Evolutionary conservation across 1,140 invertebrate genomes (phyloP).

Genomic region (Dermatophagoides farinae): DNA sequence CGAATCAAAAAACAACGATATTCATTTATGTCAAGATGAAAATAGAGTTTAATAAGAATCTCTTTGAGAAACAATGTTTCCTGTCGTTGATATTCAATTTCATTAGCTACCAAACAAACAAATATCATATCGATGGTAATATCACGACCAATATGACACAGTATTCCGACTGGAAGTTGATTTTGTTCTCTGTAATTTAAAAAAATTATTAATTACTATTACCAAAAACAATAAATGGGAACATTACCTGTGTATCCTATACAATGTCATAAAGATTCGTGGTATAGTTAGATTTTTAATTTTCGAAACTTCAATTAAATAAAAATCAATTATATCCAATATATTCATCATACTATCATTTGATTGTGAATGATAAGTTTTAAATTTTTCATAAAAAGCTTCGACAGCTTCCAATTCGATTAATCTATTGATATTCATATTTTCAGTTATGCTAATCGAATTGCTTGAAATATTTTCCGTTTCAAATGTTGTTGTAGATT

Average conservation of each 20-base stretch:
- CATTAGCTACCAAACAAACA: constrained; percentile 10
- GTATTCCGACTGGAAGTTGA: background rate
- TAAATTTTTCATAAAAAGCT: background rate
- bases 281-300: constrained; percentile 6
- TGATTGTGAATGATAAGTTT: background rate
- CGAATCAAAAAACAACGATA: constrained; percentile 10
- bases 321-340: constrained; percentile 5
- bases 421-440: background rate
- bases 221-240: background rate
- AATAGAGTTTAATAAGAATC: background rate
- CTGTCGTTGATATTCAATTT: constrained; percentile 6
- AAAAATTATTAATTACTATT: background rate
- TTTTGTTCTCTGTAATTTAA: background rate
- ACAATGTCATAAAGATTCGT: constrained; percentile 3
- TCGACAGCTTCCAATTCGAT: background rate
- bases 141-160: background rate
- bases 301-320: background rate
- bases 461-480: background rate
- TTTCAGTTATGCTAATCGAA: background rate
- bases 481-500: background rate
- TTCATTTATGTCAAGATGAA: background rate
- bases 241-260: constrained; percentile 12
- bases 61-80: constrained; percentile 9
- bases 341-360: background rate
- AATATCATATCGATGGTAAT: constrained; percentile 6